A percentile compares a stretch with the other conserved stretches of the same genome.
Evolutionary conservation across 1,140 invertebrate genomes (phyloP).

Genomic region (Trichoplusia ni): DNA sequence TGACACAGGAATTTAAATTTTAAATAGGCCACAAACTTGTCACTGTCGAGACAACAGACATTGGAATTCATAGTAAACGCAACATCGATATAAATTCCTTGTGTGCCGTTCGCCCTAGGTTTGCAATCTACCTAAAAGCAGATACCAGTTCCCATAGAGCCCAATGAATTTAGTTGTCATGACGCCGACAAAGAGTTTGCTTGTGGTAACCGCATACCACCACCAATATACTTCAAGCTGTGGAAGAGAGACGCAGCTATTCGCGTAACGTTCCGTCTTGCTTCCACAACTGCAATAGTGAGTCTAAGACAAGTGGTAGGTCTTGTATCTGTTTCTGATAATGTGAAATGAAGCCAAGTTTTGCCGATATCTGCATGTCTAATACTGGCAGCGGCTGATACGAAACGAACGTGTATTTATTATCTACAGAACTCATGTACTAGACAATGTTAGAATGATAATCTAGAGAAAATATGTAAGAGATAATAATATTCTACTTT

Average conservation of each 20-base stretch:
- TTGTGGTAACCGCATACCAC: conserved; percentile 33
- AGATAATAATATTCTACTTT: neutral
- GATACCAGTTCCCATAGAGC: conserved; percentile 21
- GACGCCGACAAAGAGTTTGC: conserved; percentile 38
- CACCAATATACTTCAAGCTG: neutral
- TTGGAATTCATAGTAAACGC: conserved; percentile 3
- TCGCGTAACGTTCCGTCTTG: too few relatives aligned
- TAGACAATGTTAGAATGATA: conserved; percentile 8
- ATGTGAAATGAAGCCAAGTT: conserved; percentile 18
- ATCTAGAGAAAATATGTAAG: neutral
- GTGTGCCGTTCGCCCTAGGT: conserved; percentile 23
- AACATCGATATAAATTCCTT: conserved; percentile 10
- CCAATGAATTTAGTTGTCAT: conserved; percentile 46
- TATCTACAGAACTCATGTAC: neutral
- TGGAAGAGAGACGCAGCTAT: too few relatives aligned
- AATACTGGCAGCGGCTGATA: neutral
- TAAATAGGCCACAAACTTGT: conserved; percentile 14
- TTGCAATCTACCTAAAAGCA: conserved; percentile 30
- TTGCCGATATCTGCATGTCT: conserved; percentile 9
- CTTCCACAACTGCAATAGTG: too few relatives aligned
- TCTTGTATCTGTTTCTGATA: too few relatives aligned
- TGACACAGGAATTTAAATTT: neutral
- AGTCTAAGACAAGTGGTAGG: too few relatives aligned
- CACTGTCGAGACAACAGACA: conserved; percentile 7
- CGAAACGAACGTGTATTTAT: conserved; percentile 16